A percentile compares a stretch with the other conserved stretches of the same genome.
phyloP scores from a whole-genome alignment of 2,113 vertebrate genomes.

The Synodontis membranacea region DNA sequence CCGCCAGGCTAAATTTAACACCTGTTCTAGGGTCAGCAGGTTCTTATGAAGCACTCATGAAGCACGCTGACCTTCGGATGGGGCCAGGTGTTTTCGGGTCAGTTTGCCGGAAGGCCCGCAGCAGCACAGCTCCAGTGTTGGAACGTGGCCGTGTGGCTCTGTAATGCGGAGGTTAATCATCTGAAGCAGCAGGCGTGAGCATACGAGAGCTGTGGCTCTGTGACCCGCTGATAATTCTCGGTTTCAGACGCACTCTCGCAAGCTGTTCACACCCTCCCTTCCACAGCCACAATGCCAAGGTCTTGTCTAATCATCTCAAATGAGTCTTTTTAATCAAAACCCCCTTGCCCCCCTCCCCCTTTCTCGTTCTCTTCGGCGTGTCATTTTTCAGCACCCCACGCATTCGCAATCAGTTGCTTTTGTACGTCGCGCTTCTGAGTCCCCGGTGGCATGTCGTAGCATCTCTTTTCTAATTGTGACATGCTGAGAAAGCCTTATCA shows the following conservation, averaged over 20 bases:
- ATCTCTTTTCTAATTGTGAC: constrained; percentile 29
- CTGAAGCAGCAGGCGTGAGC: constrained; percentile 31
- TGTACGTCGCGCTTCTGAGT: not conserved
- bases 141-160: constrained; percentile 25
- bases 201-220: constrained; percentile 8
- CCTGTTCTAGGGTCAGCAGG: constrained; percentile 33
- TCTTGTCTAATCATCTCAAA: constrained; percentile 42
- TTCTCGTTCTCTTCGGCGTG: not conserved
- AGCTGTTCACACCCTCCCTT: constrained; percentile 32
- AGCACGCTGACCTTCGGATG: not conserved
- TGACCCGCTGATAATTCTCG: constrained; percentile 27
- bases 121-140: constrained; percentile 37
- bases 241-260: constrained; percentile 1
- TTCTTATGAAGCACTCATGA: not conserved
- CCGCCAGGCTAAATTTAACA: constrained; percentile 22
- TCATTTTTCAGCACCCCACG: constrained; percentile 5
- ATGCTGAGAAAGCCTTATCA: constrained; percentile 30
- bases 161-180: constrained; percentile 38
- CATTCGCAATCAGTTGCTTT: constrained; percentile 33
- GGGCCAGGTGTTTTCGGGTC: constrained; percentile 29
- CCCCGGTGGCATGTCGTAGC: not conserved
- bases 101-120: not conserved
- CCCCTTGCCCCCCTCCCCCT: not conserved
- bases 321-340: constrained; percentile 42
- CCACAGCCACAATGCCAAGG: constrained; percentile 48